Evolutionary conservation across 2,113 vertebrate species (phyloP).

Genomic region (Lasiurus borealis): DNA sequence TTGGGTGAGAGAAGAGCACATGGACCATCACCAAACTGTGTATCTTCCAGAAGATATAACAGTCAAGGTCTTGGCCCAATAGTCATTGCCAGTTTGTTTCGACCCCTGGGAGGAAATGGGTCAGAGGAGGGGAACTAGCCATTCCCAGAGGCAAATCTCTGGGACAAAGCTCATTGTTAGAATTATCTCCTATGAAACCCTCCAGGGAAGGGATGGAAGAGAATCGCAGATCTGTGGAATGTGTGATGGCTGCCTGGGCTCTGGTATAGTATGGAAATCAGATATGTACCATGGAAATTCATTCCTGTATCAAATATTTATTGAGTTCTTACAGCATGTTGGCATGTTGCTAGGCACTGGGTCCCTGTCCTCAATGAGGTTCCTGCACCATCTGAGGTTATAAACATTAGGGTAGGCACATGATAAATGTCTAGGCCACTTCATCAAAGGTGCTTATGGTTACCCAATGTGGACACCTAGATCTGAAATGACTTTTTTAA

Average conservation of each 20-base stretch:
- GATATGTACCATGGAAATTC: neutral
- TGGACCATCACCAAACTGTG: neutral
- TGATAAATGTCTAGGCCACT: neutral
- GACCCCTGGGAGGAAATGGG: neutral
- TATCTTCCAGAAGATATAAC: neutral
- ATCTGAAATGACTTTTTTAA: neutral
- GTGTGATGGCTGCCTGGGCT: neutral
- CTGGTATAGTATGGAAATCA: neutral
- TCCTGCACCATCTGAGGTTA: accelerated
- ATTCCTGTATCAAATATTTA: neutral
- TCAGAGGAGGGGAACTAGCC: neutral
- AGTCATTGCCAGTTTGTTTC: neutral
- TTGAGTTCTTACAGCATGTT: neutral
- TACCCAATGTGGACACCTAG: neutral
- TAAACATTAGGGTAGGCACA: too few relatives aligned
- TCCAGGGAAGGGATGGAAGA: neutral
- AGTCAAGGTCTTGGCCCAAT: neutral
- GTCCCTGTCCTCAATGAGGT: neutral
- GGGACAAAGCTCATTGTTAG: neutral
- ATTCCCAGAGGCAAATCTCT: neutral
- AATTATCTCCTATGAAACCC: neutral
- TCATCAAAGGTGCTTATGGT: neutral
- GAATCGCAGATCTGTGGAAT: neutral
- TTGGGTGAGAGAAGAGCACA: neutral
- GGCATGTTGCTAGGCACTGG: neutral